Evolutionary conservation across 2,797 vertebrate species (phyloP).

Genomic region (Perdix hodgsoniae): DNA sequence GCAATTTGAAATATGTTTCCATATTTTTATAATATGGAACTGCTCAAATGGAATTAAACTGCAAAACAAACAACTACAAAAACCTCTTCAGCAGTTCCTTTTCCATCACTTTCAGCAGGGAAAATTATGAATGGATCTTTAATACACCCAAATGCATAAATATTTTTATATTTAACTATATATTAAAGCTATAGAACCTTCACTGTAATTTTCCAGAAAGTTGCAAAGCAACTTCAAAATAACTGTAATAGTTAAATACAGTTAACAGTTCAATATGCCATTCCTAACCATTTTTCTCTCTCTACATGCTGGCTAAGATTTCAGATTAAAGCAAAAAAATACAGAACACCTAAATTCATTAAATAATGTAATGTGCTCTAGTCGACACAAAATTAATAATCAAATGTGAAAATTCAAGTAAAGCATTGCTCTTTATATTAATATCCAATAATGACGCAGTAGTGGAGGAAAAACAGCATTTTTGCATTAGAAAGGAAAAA

Average conservation of each 20-base stretch:
- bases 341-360: background rate
- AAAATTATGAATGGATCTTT: background rate
- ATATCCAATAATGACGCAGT: background rate
- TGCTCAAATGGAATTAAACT: background rate
- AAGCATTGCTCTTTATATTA: background rate
- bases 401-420: background rate
- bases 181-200: background rate
- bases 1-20: background rate
- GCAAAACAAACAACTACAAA: background rate
- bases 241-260: background rate
- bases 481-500: background rate
- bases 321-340: background rate
- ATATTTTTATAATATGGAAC: background rate
- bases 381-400: background rate
- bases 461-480: background rate
- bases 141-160: background rate
- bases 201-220: accelerated
- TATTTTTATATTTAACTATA: background rate
- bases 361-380: background rate
- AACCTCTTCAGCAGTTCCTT: background rate
- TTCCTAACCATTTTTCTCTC: background rate
- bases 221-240: background rate
- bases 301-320: background rate
- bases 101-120: background rate
- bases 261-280: background rate